Evolutionary conservation across 2,113 vertebrate genomes (phyloP).

Genomic region (Cariama cristata): DNA sequence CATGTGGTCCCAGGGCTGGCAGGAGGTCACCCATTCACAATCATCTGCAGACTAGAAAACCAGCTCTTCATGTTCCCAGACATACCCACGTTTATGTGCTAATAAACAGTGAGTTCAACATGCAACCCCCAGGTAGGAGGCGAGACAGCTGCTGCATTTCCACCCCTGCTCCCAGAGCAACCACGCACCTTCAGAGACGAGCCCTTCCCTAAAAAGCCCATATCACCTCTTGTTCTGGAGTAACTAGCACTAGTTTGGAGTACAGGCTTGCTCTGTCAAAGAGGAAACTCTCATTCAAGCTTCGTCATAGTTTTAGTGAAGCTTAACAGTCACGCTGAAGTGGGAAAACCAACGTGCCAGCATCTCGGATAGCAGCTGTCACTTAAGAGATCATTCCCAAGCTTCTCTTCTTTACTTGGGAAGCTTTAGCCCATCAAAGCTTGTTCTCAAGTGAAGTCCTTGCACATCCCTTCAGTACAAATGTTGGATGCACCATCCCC

Average conservation of each 20-base stretch:
- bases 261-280: neutral
- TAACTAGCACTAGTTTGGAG: neutral
- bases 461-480: neutral
- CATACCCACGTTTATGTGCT: neutral
- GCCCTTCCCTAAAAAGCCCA: neutral
- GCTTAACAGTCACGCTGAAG: neutral
- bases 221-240: neutral
- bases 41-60: neutral
- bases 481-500: neutral
- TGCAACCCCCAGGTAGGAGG: neutral
- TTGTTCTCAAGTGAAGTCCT: neutral
- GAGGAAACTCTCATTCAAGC: neutral
- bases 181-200: neutral
- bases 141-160: neutral
- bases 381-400: neutral
- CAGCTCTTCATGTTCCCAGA: neutral
- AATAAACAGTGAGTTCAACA: neutral
- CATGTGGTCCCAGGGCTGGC: rapidly evolving
- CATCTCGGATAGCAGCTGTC: neutral
- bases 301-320: neutral
- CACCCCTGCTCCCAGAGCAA: neutral
- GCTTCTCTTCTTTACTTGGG: neutral
- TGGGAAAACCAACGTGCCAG: neutral
- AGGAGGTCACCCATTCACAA: neutral
- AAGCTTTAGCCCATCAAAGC: neutral